Evolutionary conservation across 2,113 vertebrate genomes (phyloP).

Genomic region (Enhydra lutris): DNA sequence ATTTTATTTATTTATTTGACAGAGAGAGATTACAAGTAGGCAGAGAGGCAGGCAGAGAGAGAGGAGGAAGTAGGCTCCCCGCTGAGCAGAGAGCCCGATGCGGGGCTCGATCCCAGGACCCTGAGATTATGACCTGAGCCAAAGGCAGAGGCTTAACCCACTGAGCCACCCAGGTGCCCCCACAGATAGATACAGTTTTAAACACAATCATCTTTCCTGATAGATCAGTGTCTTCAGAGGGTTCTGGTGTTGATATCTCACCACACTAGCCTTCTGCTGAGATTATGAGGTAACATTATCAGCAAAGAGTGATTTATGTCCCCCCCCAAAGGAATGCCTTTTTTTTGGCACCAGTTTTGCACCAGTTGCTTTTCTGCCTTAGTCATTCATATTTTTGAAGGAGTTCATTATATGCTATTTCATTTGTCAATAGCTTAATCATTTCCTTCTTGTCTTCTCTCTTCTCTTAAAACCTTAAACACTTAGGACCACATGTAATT

Average conservation of each 20-base stretch:
- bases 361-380: not conserved
- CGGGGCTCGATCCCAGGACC: no score
- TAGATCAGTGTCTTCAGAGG: not conserved
- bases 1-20: no score
- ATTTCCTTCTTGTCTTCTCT: not conserved
- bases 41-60: no score
- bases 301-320: not conserved
- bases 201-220: not conserved
- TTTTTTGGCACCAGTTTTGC: not conserved
- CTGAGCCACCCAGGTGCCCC: no score
- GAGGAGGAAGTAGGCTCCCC: no score
- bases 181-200: not conserved
- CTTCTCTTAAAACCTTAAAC: not conserved
- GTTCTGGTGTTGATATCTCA: not conserved
- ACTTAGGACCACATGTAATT: not conserved
- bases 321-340: not conserved
- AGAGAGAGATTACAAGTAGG: no score
- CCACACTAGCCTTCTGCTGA: not conserved
- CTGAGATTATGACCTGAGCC: no score
- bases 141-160: no score
- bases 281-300: not conserved
- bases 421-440: not conserved
- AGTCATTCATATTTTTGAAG: conserved; percentile 8
- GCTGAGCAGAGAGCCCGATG: no score
- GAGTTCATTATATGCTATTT: not conserved